Evolutionary conservation across 2,113 vertebrate genomes (phyloP), one percentile per base, ranked within the genome.

Genomic region (Eulacestoma nigropectus): DNA sequence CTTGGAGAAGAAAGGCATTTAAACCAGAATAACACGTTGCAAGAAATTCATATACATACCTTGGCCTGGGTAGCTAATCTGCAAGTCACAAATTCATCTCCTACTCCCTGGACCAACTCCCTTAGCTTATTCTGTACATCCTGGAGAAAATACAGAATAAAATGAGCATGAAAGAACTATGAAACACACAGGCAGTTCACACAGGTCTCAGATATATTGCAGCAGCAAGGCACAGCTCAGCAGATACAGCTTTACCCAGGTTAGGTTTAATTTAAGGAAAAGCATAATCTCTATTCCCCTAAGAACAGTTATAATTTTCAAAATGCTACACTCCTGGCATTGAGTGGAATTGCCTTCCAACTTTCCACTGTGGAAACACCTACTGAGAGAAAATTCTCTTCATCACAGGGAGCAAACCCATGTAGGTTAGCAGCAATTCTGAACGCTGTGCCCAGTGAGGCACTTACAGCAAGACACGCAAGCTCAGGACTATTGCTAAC

Each of bases 81-180:
- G 95, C 98, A 99, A 30, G 98, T 99, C 98, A 99, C 96, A 96
- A 99, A 99, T 90, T 99, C 99, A 42, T 99, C 99, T 13, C 99
- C 99, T 7, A 97, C 97, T 91, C 98, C 98, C 95, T 99, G 99
- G 79, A 98, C 98, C 39, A 98, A 77, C 60, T 99, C 99, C 50
- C 98, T 98, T 79, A 99, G 97, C 96, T 98, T 99, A 92, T 97
- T 98, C 96, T 99, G 99, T 90, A 99, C 98, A 47, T 99, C 99
- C 99, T 99, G 96, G 83, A 85, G 63, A 87, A 95, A 80, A 79
- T 14, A 87, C 1, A 86, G 29, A 65, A 65, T 85, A 16, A 87
- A 84, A 77, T 78, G 15, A 80, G n/a, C 15, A 33, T 35, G 47
- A 65, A 86, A 68, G 44, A 62, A 83, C 11, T 6, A 57, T 15